Evolutionary conservation across 2,888 invertebrate species (phyloP), one percentile per base, ranked within the genome.

Genomic region (Polymixis flavicincta): DNA sequence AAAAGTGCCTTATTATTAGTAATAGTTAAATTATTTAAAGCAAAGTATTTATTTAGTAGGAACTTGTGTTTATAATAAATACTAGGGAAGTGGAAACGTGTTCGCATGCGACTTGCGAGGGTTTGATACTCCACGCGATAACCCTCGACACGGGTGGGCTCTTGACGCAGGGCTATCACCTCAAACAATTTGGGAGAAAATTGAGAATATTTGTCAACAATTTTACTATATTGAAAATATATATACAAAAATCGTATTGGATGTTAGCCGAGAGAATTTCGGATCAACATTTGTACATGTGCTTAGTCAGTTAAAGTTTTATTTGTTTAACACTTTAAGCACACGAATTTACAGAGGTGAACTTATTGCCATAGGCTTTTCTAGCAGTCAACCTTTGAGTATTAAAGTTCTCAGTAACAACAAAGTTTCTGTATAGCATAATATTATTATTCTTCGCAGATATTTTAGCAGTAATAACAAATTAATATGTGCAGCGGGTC

Each of bases 61-160:
- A 79, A 76, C 68, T 81, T 65, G 84, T 86, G 80, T 84, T 86
- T 86, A 87, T 77, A 78, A 85, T 84, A 86, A 86, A 82, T 82
- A 74, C 83, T 72, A 57, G 63, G 71, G 54, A 77, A 82, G 76
- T 77, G 48, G 65, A 80, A 74, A 80, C 86, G 87, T 88, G 88
- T 87, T 86, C 82, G 87, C 87, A 87, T 86, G 90, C 82, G 89
- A 90, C 87, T 85, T 84, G 90, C 85, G 88, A 90, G 90, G 91
- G 91, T 84, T 88, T 88, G 90, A 88, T 89, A 88, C 87, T 85
- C 85, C 86, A 79, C 83, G 89, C 88, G 92, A 91, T 92, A 93
- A 92, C 94, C 93, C 93, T 93, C 92, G 81, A 89, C 78, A 86
- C 83, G 88, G 89, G 86, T 83, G 88, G 89, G 87, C 89, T 90